Base-by-base conservation (phyloP, 2,888 invertebrate species). In the Eledone cirrhosa region DNA sequence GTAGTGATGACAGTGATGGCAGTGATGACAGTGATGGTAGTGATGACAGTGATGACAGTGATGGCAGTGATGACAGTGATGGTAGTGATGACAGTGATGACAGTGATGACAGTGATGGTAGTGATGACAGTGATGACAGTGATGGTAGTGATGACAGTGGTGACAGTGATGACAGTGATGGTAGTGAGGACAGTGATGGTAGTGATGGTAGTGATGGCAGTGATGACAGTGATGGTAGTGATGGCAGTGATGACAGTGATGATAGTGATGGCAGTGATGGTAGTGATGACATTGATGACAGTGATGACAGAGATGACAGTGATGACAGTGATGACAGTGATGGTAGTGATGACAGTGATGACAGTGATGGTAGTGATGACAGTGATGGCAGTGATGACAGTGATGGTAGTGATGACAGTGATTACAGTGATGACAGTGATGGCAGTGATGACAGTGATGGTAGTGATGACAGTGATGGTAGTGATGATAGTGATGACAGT, bases 181-280 rank as follows among this genome's bases (percentile, higher is more conserved):
- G n/a, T 16, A n/a, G n/a, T n/a, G n/a, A n/a, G n/a, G n/a, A n/a
- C n/a, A n/a, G n/a, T n/a, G n/a, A n/a, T n/a, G n/a, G 16, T 16
- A 24, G 19, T 16, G 27, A 16, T n/a, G 65, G 76, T 48, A 78
- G 78, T 78, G 24, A 41, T 78, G 41, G 53, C 41, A 78, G 78
- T 78, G 41, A 53, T 78, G 65, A 67, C 41, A 78, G 78, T 41
- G 65, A 67, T 78, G 41, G 53, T 48, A 78, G 78, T 78, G 41
- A 67, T 47, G 65, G 78, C 33, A 29, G 78, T 78, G 53, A 67
- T 78, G 48, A 67, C 19, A 78, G 78, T 78, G 24, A 65, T 31
- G 48, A 48, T 67, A 31, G 77, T 65, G 48, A 48, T 78, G 29
- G 65, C 69, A 78, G 78, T 78, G 48, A n/a, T 63, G n/a, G n/a